These are phyloP conservation scores for Onychostoma macrolepis DNA, from an alignment of 2,113 vertebrate genomes.

Conservation along the genomic window DNA sequence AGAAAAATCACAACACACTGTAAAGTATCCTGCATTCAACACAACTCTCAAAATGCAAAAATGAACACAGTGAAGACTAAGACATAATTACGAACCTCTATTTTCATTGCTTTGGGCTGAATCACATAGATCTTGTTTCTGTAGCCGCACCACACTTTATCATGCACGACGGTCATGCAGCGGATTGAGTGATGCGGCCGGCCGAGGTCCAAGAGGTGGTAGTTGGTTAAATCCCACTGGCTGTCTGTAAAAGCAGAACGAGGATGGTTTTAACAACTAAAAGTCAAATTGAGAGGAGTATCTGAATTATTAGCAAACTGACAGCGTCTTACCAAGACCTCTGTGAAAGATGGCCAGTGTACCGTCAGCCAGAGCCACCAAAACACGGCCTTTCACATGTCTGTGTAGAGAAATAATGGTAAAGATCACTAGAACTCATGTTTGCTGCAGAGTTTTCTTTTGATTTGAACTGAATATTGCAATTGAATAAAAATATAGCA, in stretches of 20 bases:
- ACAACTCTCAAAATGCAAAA: neutral
- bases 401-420: constrained; percentile 66
- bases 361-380: constrained; percentile 94
- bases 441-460: neutral
- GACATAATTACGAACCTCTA: constrained; percentile 80
- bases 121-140: constrained; percentile 98
- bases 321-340: constrained; percentile 78
- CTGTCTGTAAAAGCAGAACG: constrained; percentile 75
- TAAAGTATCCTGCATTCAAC: neutral
- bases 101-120: constrained; percentile 98
- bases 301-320: neutral
- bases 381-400: constrained; percentile 93
- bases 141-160: constrained; percentile 97
- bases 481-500: neutral
- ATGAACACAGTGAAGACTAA: neutral
- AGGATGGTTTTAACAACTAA: neutral
- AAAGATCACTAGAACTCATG: neutral
- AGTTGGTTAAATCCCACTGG: constrained; percentile 98
- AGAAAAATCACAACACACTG: neutral
- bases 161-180: constrained; percentile 95
- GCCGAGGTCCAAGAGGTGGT: constrained; percentile 94
- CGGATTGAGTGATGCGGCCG: constrained; percentile 97
- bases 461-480: neutral
- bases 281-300: neutral
- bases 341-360: constrained; percentile 96